phyloP scores from a whole-genome alignment of 2,113 vertebrate species.

The Microtus pennsylvanicus region DNA sequence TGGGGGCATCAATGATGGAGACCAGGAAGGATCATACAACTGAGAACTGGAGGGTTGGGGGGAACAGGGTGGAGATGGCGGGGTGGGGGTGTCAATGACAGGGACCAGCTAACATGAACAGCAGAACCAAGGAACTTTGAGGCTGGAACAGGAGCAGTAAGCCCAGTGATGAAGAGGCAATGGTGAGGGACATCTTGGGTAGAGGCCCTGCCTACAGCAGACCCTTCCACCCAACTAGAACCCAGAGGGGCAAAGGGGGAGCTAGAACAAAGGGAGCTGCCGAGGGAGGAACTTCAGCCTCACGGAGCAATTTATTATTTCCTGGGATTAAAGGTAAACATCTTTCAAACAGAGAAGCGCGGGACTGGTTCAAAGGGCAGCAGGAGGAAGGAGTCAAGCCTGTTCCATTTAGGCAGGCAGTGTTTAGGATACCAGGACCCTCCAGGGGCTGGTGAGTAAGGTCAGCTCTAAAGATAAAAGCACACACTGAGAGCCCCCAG shows the following conservation, averaged over 20 bases:
- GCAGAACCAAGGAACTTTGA: background rate
- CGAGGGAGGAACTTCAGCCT: background rate
- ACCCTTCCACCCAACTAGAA: too few relatives aligned
- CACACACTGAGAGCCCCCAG: background rate
- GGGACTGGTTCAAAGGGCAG: too few relatives aligned
- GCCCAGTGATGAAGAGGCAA: background rate
- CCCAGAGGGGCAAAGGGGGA: background rate
- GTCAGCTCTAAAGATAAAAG: constrained; percentile 39
- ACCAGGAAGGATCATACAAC: too few relatives aligned
- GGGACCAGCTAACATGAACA: background rate
- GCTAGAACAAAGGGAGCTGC: background rate
- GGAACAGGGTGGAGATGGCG: rapidly evolving
- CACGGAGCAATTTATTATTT: background rate
- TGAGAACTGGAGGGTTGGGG: too few relatives aligned
- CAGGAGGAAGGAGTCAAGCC: background rate
- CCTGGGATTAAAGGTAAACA: constrained; percentile 2
- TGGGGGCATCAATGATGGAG: too few relatives aligned
- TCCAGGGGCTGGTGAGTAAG: background rate
- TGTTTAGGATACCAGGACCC: background rate
- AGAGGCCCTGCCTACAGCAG: background rate
- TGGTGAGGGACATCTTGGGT: background rate
- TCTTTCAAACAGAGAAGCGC: background rate
- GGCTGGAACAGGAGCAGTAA: background rate
- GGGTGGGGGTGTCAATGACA: too few relatives aligned
- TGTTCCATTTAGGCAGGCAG: background rate